Conservation (phyloP, 92 coral and sea anemone genomes). For the Paramuricea clavata region DNA sequence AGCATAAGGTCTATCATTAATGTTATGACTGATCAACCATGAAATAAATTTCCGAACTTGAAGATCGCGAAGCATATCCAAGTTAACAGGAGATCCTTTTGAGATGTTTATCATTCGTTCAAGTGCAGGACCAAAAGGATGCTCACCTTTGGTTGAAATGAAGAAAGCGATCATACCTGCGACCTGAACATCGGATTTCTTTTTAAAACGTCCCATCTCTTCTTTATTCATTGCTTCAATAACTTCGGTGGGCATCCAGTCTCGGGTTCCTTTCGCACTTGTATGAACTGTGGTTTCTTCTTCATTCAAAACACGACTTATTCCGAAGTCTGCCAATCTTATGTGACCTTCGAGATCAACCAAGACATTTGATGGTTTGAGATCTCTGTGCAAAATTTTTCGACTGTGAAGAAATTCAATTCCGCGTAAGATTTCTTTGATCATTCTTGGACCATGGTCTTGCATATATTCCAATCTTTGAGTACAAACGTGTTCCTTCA, state of each 20-base stretch:
- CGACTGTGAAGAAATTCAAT: no score
- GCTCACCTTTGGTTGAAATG: slow-evolving; percentile 2
- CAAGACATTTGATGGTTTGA: no score
- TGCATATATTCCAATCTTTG: no score
- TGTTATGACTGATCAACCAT: not conserved
- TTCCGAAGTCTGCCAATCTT: not conserved
- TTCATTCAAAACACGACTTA: not conserved
- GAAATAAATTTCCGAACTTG: not conserved
- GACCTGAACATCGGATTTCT: slow-evolving; percentile 8
- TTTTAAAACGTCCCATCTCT: no score
- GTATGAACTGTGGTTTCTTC: not conserved
- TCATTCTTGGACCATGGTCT: no score
- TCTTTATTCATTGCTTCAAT: no score
- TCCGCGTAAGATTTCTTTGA: no score
- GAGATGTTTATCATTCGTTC: not conserved
- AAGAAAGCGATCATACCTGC: slow-evolving; percentile 10
- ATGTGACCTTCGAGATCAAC: not conserved
- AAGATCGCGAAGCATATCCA: not conserved
- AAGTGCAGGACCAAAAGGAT: not conserved
- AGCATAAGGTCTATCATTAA: not conserved
- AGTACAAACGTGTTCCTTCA: no score
- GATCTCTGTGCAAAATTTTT: no score
- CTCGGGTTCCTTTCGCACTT: not conserved
- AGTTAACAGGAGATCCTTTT: not conserved
- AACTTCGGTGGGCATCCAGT: not conserved